phyloP scores from a whole-genome alignment of 2,888 invertebrate species.

The Polymixis lichenea region DNA sequence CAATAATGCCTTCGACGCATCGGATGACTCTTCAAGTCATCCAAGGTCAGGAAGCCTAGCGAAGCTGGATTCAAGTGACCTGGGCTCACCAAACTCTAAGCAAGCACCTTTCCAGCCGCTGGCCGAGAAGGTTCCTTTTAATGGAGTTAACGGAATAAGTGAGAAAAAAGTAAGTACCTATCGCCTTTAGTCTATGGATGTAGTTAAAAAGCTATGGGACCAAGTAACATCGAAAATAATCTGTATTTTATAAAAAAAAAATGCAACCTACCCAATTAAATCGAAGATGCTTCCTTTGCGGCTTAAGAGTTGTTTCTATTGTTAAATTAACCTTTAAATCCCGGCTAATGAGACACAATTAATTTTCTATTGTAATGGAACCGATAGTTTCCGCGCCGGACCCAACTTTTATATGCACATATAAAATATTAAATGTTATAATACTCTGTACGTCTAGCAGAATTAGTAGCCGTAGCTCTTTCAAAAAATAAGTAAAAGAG shows the following conservation, averaged over 20 bases:
- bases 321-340: not conserved
- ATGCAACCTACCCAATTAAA: not conserved
- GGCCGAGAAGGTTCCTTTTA: constrained; percentile 56
- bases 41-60: constrained; percentile 5
- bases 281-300: not conserved
- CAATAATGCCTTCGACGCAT: constrained; percentile 64
- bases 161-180: constrained; percentile 50
- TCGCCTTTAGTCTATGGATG: not conserved
- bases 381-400: no score
- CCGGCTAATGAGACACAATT: no score
- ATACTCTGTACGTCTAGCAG: no score
- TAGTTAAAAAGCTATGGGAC: not conserved
- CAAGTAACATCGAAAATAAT: not conserved
- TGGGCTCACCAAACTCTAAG: constrained; percentile 6
- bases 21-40: constrained; percentile 49
- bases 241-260: constrained; percentile 15
- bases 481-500: no score
- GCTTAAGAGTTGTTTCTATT: not conserved
- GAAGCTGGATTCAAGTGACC: constrained; percentile 6
- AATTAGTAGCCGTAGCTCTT: no score
- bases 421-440: not conserved
- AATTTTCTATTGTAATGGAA: no score
- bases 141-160: constrained; percentile 38
- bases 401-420: no score
- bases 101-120: constrained; percentile 35